Conservation (phyloP, 2,797 vertebrate genomes). For the Darevskia mixta region DNA sequence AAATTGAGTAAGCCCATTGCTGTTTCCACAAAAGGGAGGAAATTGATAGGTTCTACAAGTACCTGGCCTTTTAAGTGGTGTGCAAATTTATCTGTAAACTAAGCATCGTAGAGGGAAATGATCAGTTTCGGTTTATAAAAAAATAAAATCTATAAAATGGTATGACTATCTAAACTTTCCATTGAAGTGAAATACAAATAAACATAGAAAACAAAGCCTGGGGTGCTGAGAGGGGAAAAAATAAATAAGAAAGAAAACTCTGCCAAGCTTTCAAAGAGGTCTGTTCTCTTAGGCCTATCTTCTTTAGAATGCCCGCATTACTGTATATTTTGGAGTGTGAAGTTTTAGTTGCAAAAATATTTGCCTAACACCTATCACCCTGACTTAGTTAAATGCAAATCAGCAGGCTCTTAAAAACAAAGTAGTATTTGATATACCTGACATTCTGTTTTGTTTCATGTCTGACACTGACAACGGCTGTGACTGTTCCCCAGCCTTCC, state of each 20-base stretch:
- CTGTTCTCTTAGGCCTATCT: slow-evolving; percentile 53
- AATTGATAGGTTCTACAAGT: slow-evolving; percentile 91
- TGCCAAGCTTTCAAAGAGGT: slow-evolving; percentile 48
- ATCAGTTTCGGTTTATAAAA: neutral
- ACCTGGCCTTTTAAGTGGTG: slow-evolving; percentile 89
- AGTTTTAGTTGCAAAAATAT: slow-evolving; percentile 59
- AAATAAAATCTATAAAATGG: slow-evolving; percentile 26
- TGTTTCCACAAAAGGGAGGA: slow-evolving; percentile 99
- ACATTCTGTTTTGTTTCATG: slow-evolving; percentile 69
- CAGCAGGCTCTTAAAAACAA: slow-evolving; percentile 71
- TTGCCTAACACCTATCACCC: slow-evolving; percentile 70
- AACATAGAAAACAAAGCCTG: slow-evolving; percentile 16
- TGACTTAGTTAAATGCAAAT: slow-evolving; percentile 71
- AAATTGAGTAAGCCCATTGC: slow-evolving; percentile 98
- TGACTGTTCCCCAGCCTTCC: slow-evolving; percentile 64
- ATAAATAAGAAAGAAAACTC: slow-evolving; percentile 32
- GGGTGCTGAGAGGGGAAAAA: neutral
- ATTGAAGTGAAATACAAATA: slow-evolving; percentile 58
- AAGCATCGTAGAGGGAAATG: slow-evolving; percentile 63
- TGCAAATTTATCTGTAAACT: slow-evolving; percentile 97
- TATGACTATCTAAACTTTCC: slow-evolving; percentile 52
- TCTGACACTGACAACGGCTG: slow-evolving; percentile 72
- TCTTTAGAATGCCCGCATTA: slow-evolving; percentile 42
- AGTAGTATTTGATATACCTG: slow-evolving; percentile 72
- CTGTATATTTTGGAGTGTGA: slow-evolving; percentile 60